Evolutionary conservation across 2,113 vertebrate genomes (phyloP), one percentile per base, ranked within the genome.

Genomic region (Mesembrinibis cayennensis): DNA sequence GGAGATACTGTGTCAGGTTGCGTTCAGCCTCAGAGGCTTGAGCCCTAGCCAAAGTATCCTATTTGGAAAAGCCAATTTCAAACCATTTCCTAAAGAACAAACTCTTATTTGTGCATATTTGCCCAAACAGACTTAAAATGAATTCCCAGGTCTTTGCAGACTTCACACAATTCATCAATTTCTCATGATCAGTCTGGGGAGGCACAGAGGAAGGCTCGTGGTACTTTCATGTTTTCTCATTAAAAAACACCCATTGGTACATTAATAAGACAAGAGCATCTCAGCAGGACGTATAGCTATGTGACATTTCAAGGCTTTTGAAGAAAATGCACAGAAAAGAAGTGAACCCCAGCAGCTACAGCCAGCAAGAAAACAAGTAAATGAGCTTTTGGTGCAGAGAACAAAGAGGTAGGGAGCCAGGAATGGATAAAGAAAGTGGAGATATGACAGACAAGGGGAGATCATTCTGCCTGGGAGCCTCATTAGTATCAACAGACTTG

Each of bases 211-310:
- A 82, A 95, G n/a, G 70, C 84, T 90, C 38, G 45, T 73, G 62
- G 62, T 85, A 93, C 89, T 97, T 95, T 97, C 91, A 96, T 95
- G 95, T 96, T 95, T 97, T 95, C 95, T 97, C 87, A 97, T 96
- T 95, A 97, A 96, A 95, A 96, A 96, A 93, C 91, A 97, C 84
- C 94, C 94, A 80, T 97, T 95, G 96, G 77, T 97, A 95, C 93
- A 97, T 96, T 96, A 96, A 97, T 97, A 97, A 96, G 96, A 97
- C 96, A 96, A 97, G 84, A 97, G 73, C 78, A 93, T 89, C 96
- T 90, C 89, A 94, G 94, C 91, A 95, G 81, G 96, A 95, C 73
- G 42, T 73, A 53, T 4, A 87, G 61, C 80, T 92, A 69, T 76
- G 78, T 97, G 94, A 94, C 94, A 94, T 95, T 97, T 97, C 90